phyloP scores from a whole-genome alignment of 2,113 vertebrate genomes.

The Xerus inauris region DNA sequence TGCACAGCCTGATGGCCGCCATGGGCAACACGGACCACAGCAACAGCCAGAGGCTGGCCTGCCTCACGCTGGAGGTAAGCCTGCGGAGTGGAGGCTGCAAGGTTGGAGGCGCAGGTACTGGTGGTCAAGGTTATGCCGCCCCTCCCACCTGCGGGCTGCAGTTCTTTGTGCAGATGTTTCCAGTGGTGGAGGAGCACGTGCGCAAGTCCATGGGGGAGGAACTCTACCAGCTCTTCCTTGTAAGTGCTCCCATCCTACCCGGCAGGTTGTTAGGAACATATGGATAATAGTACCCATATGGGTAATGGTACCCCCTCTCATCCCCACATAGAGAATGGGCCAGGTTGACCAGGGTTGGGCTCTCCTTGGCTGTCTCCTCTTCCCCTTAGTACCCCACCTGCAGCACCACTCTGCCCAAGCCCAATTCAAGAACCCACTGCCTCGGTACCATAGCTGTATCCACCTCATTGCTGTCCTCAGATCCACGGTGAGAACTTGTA shows the following conservation, averaged over 20 bases:
- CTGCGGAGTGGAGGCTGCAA: neutral
- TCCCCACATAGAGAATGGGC: neutral
- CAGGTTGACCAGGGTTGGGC: neutral
- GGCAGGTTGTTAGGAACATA: rapidly evolving
- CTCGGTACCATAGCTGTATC: neutral
- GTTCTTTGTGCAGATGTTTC: conserved; percentile 88
- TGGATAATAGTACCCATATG: too few relatives aligned
- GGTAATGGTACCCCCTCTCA: rapidly evolving
- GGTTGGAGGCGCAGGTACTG: neutral
- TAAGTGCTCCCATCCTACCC: conserved; percentile 72
- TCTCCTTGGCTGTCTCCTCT: neutral
- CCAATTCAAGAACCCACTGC: neutral
- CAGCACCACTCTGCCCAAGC: neutral
- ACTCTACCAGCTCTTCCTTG: conserved; percentile 88
- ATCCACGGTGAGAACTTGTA: conserved; percentile 86
- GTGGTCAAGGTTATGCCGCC: rapidly evolving
- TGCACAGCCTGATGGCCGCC: conserved; percentile 87
- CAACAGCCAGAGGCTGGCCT: conserved; percentile 91
- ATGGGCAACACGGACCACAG: conserved; percentile 89
- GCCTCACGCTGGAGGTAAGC: conserved; percentile 88
- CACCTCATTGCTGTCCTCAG: conserved; percentile 66
- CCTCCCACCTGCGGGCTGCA: conserved; percentile 54
- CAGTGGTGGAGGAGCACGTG: conserved; percentile 85
- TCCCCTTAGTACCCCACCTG: neutral
- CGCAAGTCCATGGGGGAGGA: conserved; percentile 84